These are phyloP conservation scores for Dicranocentrus wangi DNA, from an alignment of 2,888 invertebrate species.

Conservation along the genomic window DNA sequence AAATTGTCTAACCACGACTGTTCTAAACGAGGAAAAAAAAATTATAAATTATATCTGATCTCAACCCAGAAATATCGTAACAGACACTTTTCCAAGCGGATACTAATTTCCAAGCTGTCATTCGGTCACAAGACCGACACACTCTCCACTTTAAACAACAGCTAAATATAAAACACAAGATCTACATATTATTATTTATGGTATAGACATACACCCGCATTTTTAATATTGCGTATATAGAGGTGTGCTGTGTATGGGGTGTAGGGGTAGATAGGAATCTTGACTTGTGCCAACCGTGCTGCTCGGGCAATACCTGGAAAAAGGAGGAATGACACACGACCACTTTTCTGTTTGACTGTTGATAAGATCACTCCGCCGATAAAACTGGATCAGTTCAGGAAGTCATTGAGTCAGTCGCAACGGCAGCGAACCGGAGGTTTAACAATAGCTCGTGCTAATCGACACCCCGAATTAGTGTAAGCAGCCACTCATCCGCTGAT, in stretches of 20 bases:
- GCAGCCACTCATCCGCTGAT: slow-evolving; percentile 11
- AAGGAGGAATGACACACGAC: slow-evolving; percentile 33
- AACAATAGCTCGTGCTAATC: slow-evolving; percentile 17
- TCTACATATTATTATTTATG: slow-evolving; percentile 6
- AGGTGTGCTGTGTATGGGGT: too few relatives aligned
- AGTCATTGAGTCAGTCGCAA: slow-evolving; percentile 16
- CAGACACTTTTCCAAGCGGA: slow-evolving; percentile 15
- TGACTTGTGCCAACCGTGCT: slow-evolving; percentile 12
- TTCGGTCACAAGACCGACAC: slow-evolving; percentile 17
- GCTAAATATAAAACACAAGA: neutral
- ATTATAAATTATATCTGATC: too few relatives aligned
- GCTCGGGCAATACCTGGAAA: neutral
- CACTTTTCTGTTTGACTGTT: neutral
- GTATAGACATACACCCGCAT: neutral
- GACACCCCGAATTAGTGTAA: slow-evolving; percentile 17
- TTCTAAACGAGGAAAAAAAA: too few relatives aligned
- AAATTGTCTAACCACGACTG: too few relatives aligned
- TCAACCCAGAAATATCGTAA: too few relatives aligned
- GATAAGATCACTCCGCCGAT: neutral
- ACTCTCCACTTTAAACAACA: neutral
- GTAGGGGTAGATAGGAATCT: slow-evolving; percentile 34
- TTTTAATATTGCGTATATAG: neutral
- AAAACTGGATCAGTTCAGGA: slow-evolving; percentile 23
- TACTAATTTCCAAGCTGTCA: neutral
- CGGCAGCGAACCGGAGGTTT: neutral